Conservation (phyloP, 2,888 invertebrate genomes). For the Zootermopsis nevadensis region DNA sequence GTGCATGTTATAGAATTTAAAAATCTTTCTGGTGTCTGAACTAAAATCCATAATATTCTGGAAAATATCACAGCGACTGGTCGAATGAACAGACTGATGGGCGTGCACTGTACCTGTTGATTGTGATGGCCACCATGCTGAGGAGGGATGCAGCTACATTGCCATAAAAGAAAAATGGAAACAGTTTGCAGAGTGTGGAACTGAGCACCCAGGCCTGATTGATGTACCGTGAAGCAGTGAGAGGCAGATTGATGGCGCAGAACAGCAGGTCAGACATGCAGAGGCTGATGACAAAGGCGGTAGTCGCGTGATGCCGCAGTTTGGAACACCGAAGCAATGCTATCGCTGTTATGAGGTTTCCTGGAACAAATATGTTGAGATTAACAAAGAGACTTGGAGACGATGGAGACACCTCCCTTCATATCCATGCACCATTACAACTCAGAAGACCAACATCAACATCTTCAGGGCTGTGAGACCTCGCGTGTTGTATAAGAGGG, state of each 20-base stretch:
- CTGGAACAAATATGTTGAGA: slow-evolving; percentile 65
- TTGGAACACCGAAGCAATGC: slow-evolving; percentile 83
- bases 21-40: too few species aligned
- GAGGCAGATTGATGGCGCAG: slow-evolving; percentile 84
- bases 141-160: slow-evolving; percentile 88
- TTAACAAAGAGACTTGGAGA: too few species aligned
- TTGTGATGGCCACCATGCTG: slow-evolving; percentile 90
- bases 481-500: too few species aligned
- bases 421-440: too few species aligned
- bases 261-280: slow-evolving; percentile 88
- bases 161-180: slow-evolving; percentile 90
- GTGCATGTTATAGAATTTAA: too few species aligned
- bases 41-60: too few species aligned
- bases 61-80: too few species aligned
- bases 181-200: slow-evolving; percentile 80
- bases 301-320: slow-evolving; percentile 85
- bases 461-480: too few species aligned
- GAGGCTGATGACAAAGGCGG: slow-evolving; percentile 87
- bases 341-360: slow-evolving; percentile 84
- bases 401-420: too few species aligned
- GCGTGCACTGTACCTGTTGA: slow-evolving; percentile 76
- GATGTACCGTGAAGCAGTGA: slow-evolving; percentile 85
- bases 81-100: too few species aligned
- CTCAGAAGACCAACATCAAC: too few species aligned
- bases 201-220: slow-evolving; percentile 86